Evolutionary conservation across 2,113 vertebrate species (phyloP).

Genomic region (Phrynocephalus versicolor): DNA sequence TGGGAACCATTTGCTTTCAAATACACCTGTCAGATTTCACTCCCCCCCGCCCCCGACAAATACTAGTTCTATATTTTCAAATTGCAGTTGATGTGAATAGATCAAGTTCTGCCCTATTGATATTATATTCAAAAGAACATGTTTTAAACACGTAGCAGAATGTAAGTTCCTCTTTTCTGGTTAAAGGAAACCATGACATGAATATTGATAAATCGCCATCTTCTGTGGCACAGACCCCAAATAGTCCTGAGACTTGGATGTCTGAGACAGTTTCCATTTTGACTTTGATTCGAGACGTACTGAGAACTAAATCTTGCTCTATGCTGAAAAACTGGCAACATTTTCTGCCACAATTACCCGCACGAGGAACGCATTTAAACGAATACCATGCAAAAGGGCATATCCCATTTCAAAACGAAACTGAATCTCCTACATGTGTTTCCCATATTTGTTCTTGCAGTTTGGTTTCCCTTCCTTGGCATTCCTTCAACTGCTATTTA

Average conservation of each 20-base stretch:
- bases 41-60: not conserved
- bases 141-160: constrained; percentile 29
- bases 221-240: not conserved
- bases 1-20: not conserved
- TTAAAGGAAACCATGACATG: accelerated
- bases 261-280: constrained; percentile 24
- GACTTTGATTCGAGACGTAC: constrained; percentile 17
- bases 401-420: constrained; percentile 61
- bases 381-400: constrained; percentile 42
- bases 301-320: constrained; percentile 2
- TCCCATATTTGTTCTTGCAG: constrained; percentile 50
- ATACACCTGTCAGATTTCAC: not conserved
- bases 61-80: not conserved
- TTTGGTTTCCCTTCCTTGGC: constrained; percentile 42
- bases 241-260: not conserved
- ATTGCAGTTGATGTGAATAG: constrained; percentile 32
- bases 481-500: constrained; percentile 60
- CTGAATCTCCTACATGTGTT: constrained; percentile 49
- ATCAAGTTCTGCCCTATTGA: constrained; percentile 3
- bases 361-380: constrained; percentile 56
- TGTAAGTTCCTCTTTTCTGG: constrained; percentile 7
- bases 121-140: constrained; percentile 18
- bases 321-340: constrained; percentile 36
- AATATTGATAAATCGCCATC: not conserved
- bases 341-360: constrained; percentile 34